Base-by-base conservation (phyloP, 2,113 vertebrate genomes). In the Steatornis caripensis region DNA sequence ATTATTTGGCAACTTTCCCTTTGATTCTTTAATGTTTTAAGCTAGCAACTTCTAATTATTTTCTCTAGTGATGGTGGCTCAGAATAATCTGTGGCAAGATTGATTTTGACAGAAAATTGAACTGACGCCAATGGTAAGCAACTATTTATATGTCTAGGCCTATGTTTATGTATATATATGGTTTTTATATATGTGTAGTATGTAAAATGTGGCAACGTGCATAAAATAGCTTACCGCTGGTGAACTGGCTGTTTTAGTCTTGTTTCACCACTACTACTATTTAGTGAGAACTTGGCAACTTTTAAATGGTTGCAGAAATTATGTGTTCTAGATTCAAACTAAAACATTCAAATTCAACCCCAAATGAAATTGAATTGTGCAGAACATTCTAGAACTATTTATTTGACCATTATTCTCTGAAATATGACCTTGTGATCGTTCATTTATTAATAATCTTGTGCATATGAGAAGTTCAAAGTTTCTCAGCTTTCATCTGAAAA, bases 71-170 rank as follows among this genome's bases (percentile, higher is more conserved):
- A 66, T 27, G 9, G 23, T 62, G 80, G 89, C 51, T 11, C 15
- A 74, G 51, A 89, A 62, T 62, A 71, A 78, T 32, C 37, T 62
- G 55, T 86, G 45, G 26, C 71, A 89, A 90, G 26, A 22, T 92
- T 83, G 68, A 80, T 86, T 92, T 93, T 92, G 54, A 90, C 32
- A 84, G 49, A 66, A 95, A 90, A 92, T 62, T 74, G 24, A 92
- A 86, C 54, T 62, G 49, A 49, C 36, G 77, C 12, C 13, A 77
- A n/a, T 29, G 11, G 45, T 49, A 74, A 70, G 32, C 10, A 76
- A 72, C n/a, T 86, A 61, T 74, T 84, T 80, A 83, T 45, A 66
- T 68, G 26, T 61, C 30, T 75, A 24, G 49, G 20, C 39, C 22
- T 78, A 57, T 78, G 82, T 49, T 29, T 82, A 39, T 71, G 8